phyloP scores from a whole-genome alignment of 2,797 vertebrate species.

The Arremon brunneinucha region DNA sequence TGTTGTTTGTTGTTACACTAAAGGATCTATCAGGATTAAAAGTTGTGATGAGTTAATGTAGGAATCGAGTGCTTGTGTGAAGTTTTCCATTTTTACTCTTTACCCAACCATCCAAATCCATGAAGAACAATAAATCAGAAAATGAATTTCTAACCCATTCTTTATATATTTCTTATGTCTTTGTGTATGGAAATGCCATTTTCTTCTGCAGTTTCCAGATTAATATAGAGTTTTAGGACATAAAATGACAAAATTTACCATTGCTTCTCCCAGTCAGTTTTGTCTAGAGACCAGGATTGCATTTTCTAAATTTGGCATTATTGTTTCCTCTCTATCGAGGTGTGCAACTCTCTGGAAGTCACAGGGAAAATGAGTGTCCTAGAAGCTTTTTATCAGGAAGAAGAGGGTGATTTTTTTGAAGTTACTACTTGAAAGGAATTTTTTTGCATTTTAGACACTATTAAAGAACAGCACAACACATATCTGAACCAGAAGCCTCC shows the following conservation, averaged over 20 bases:
- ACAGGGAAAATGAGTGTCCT: no score
- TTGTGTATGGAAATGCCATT: neutral
- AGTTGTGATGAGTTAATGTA: neutral
- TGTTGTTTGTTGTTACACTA: neutral
- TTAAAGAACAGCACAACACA: neutral
- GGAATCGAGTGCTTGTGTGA: neutral
- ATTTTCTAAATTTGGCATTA: neutral
- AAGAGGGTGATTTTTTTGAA: neutral
- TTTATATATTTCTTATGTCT: neutral
- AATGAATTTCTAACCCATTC: neutral
- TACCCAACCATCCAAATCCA: neutral
- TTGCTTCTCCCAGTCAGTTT: neutral
- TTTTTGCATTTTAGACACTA: neutral
- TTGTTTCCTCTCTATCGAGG: accelerated
- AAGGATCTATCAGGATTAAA: neutral
- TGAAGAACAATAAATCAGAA: neutral
- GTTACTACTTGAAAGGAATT: neutral
- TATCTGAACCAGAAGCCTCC: neutral
- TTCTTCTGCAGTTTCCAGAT: neutral
- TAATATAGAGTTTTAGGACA: neutral
- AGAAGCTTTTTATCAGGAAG: neutral
- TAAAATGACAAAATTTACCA: neutral
- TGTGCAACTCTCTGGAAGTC: neutral
- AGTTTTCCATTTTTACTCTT: neutral
- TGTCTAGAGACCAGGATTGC: neutral